Percentiles rank a stretch among this genome's conserved stretches.
Conservation (phyloP, 2,113 vertebrate species). For the Castor canadensis region DNA sequence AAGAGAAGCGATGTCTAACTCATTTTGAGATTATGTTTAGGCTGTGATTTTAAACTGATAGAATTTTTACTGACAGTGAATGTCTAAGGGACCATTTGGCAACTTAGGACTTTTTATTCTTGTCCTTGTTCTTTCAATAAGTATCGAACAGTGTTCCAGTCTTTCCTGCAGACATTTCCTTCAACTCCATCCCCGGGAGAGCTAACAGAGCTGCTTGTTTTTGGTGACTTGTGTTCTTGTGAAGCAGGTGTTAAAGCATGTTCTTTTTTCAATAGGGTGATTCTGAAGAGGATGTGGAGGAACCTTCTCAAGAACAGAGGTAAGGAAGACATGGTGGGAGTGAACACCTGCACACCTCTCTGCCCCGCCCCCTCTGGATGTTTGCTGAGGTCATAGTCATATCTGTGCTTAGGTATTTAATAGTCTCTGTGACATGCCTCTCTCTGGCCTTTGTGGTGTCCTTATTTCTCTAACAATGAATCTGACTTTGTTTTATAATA, state of each 20-base stretch:
- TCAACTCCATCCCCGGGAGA: not conserved
- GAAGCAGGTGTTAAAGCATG: conserved; percentile 42
- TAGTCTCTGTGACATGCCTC: not conserved
- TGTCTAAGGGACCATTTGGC: not conserved
- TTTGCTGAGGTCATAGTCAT: not conserved
- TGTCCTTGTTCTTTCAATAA: not conserved
- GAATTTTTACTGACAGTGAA: not conserved
- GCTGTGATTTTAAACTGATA: not conserved
- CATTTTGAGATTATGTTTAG: not conserved
- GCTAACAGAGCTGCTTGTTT: not conserved
- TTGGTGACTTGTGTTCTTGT: not conserved
- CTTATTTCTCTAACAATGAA: not conserved
- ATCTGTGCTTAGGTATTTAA: not conserved
- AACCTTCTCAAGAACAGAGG: conserved; percentile 91
- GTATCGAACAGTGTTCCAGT: not conserved
- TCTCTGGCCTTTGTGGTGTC: not conserved
- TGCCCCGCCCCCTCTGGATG: not conserved
- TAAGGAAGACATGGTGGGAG: conserved; percentile 75
- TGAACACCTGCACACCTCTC: not conserved
- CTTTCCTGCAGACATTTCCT: not conserved
- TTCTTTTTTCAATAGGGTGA: conserved; percentile 88
- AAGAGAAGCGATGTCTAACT: not conserved
- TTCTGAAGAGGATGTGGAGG: conserved; percentile 91
- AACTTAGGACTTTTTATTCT: conserved; percentile 25
- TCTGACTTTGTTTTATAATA: conserved; percentile 4